Base-by-base conservation (phyloP, 2,113 vertebrate genomes). In the Pygoscelis antarcticus region DNA sequence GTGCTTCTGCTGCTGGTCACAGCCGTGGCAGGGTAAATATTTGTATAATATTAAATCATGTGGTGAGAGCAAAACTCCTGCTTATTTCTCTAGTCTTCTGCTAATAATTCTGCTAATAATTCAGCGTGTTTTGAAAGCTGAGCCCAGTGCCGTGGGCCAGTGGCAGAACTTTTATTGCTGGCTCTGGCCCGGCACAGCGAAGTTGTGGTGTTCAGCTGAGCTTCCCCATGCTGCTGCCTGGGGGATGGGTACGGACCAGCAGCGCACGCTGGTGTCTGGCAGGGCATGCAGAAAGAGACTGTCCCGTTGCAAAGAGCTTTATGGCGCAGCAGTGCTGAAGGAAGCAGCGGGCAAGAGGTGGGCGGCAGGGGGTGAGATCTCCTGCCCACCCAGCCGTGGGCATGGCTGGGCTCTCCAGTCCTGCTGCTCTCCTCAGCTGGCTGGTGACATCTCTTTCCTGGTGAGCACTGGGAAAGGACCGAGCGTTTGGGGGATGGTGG, bases 201-300 rank as follows among this genome's bases (percentile, higher is more conserved):
- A 13, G 55, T 5, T 11, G 29, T 16, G 57, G 26, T 17, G 51
- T 11, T 27, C 27, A 5, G 14, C 47, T 51, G 77, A 47, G 68
- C 19, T 30, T 57, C 62, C 26, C 23, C 30, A 4, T 0, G 0
- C 29, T 0, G 1, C 61, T 84, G 61, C 61, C 46, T 4, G 36
- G 51, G 38, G 54, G 10, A 6, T 2, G 42, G 71, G 6, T 16
- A 3, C 0, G 10, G 49, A 54, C 44, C 0, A 2, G 55, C 52
- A 22, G 78, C 2, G 1, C 29, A 4, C 1, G 0, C 10, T 13
- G 40, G 13, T 12, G 14, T 16, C 32, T 23, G 62, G 30, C 66
- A 34, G 80, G 64, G 27, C 40, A 25, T 0, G 0, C 36, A 16
- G 76, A 7, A n/a, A 9, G 64, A 32, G 54, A 5, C 66, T 40